A percentile compares a stretch with the other conserved stretches of the same genome.
Conservation (phyloP, 2,888 invertebrate species). For the Polylopha cassiicola region DNA sequence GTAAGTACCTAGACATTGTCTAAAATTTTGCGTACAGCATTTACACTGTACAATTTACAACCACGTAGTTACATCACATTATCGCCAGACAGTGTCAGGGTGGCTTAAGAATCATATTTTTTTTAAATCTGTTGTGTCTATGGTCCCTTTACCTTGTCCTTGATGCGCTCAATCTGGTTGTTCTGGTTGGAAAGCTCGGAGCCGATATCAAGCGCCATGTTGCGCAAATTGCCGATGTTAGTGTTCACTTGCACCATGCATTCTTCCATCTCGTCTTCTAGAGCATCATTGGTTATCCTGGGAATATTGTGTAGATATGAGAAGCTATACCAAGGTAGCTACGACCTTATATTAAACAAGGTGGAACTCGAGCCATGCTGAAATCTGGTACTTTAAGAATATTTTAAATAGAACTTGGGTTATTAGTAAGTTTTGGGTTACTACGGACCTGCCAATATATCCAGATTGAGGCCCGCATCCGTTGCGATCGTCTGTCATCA, state of each 20-base stretch:
- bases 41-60: too few relatives aligned
- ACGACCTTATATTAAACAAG: too few relatives aligned
- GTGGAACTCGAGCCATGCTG: too few relatives aligned
- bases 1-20: too few relatives aligned
- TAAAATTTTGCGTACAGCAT: too few relatives aligned
- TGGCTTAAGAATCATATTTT: too few relatives aligned
- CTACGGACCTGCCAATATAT: slow-evolving; percentile 88
- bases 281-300: slow-evolving; percentile 98
- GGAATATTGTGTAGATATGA: slow-evolving; percentile 22
- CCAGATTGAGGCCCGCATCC: slow-evolving; percentile 95
- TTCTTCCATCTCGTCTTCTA: slow-evolving; percentile 99
- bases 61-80: too few relatives aligned
- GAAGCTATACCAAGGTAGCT: too few relatives aligned
- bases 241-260: slow-evolving; percentile 98
- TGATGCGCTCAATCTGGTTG: slow-evolving; percentile 97
- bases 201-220: slow-evolving; percentile 99
- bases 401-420: not conserved
- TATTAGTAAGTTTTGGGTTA: not conserved
- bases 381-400: not conserved
- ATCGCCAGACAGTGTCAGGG: too few relatives aligned
- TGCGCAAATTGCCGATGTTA: slow-evolving; percentile 98
- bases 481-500: slow-evolving; percentile 93
- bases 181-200: slow-evolving; percentile 99
- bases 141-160: slow-evolving; percentile 96
- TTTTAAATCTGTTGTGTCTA: too few relatives aligned